Percentiles rank a stretch among this genome's conserved stretches.
phyloP scores from a whole-genome alignment of 2,113 vertebrate genomes.

The Raja brachyura region DNA sequence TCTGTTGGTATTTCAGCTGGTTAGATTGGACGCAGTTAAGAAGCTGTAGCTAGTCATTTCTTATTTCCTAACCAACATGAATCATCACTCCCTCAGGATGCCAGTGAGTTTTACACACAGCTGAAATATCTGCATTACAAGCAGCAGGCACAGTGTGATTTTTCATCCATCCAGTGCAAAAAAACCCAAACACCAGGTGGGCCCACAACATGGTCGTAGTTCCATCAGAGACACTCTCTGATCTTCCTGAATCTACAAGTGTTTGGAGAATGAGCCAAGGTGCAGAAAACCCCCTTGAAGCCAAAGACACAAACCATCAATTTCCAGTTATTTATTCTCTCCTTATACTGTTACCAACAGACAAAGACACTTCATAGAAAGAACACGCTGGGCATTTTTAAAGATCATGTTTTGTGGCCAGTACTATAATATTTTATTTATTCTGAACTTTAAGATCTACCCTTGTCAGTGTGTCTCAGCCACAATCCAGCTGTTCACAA shows the following conservation, averaged over 20 bases:
- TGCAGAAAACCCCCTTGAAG: background rate
- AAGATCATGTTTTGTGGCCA: background rate
- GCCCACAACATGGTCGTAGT: background rate
- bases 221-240: background rate
- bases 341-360: background rate
- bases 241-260: background rate
- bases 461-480: too few relatives aligned
- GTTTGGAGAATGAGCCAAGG: background rate
- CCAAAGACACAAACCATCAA: background rate
- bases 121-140: background rate
- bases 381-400: background rate
- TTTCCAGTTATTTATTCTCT: background rate
- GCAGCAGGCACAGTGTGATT: background rate
- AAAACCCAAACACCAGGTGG: background rate
- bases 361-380: background rate
- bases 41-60: background rate
- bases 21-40: constrained; percentile 24
- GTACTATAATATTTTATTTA: background rate
- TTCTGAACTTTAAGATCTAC: background rate
- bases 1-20: constrained; percentile 1
- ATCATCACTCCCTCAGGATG: background rate
- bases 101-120: background rate
- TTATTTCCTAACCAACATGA: background rate
- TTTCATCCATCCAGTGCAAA: background rate
- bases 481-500: background rate